Percentiles rank a stretch among this genome's conserved stretches.
Evolutionary conservation across 2,888 invertebrate genomes (phyloP).

Genomic region (Drosophila monieri): DNA sequence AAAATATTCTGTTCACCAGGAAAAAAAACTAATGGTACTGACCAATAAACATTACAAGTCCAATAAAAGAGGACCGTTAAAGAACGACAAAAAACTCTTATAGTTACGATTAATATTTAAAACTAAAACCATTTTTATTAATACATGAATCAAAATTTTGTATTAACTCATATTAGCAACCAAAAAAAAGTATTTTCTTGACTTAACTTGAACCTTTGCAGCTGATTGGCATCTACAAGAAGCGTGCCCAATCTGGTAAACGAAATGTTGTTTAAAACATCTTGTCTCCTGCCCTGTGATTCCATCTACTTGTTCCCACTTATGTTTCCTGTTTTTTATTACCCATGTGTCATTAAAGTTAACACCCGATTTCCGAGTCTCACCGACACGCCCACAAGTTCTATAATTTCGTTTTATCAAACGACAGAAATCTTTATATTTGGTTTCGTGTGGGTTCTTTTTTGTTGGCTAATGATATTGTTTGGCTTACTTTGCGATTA

Average conservation of each 20-base stretch:
- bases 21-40: background rate
- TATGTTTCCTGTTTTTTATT: constrained; percentile 54
- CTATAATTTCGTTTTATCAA: constrained; percentile 56
- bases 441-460: constrained; percentile 6
- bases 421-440: constrained; percentile 54
- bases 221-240: constrained; percentile 19
- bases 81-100: too few relatives aligned
- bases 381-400: constrained; percentile 25
- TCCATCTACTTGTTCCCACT: constrained; percentile 38
- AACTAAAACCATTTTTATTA: too few relatives aligned
- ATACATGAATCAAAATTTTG: too few relatives aligned
- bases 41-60: too few relatives aligned
- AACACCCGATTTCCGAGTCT: constrained; percentile 17
- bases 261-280: constrained; percentile 45
- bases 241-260: constrained; percentile 31
- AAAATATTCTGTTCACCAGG: background rate
- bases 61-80: too few relatives aligned
- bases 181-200: background rate
- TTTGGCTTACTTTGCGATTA: background rate
- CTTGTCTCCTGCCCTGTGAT: constrained; percentile 40
- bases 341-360: constrained; percentile 35
- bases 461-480: constrained; percentile 13
- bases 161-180: background rate
- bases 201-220: background rate
- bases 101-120: too few relatives aligned